Base-by-base conservation (phyloP, 2,888 invertebrate genomes). In the Callosobruchus maculatus region DNA sequence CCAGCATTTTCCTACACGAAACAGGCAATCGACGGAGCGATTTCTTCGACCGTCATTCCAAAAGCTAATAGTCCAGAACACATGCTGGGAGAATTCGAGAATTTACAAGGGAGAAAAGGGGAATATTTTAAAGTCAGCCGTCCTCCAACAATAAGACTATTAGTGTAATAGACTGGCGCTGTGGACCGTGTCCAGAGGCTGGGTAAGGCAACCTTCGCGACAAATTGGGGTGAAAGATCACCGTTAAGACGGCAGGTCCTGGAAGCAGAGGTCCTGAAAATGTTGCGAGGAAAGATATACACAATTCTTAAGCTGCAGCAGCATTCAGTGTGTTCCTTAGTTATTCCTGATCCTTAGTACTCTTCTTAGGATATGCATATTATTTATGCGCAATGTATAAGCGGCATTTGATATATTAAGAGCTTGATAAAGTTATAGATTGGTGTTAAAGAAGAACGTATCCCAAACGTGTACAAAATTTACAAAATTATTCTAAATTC, bases 201-300 rank as follows among this genome's bases (percentile, higher is more conserved):
- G 83, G 85, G 83, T 83, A 86, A 86, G 81, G 84, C 84, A 80
- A 81, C 83, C 83, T 85, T 84, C 84, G 84, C 85, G 86, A 86
- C 87, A 87, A 87, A 87, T 87, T 86, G 86, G 86, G 86, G 86
- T 86, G 85, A 86, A 85, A 85, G 85, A 85, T 84, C 84, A 83
- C 82, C 82, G 80, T 80, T 80, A 83, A 84, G 84, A 85, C 82
- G 82, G 82, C 84, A 82, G 82, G 77, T 79, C 21, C 80, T 80
- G 75, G 75, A 77, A 75, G 74, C 80, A 81, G 81, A 70, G 75
- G 79, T 79, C 67, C 77, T 67, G 72, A 78, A 81, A 81, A 78
- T 75, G 75, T 74, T 26, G 26, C 7, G 26, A 26, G 26, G 7
- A 26, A 26, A 2, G 3, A 26, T 4, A 26, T 26, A 7, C 7